phyloP scores from a whole-genome alignment of 2,888 invertebrate species.

The Aproaerema taeniolella region DNA sequence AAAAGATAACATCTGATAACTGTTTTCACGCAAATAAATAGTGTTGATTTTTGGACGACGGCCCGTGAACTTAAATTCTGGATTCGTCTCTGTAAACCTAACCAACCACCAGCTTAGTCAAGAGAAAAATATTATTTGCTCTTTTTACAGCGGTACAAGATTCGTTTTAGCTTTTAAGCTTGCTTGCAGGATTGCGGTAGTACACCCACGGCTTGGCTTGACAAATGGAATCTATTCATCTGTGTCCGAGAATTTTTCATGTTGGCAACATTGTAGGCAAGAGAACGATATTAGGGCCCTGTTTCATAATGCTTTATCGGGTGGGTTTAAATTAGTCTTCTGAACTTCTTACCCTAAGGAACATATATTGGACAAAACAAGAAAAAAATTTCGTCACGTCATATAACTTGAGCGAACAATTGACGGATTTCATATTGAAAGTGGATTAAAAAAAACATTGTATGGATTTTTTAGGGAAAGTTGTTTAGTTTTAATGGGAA shows the following conservation, averaged over 20 bases:
- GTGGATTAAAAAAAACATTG: no score
- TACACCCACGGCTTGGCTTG: neutral
- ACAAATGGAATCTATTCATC: constrained; percentile 9
- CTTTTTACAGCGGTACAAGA: constrained; percentile 20
- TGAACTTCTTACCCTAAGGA: no score
- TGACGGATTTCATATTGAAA: neutral
- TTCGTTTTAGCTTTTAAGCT: constrained; percentile 21
- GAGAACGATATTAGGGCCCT: no score
- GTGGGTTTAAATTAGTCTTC: neutral
- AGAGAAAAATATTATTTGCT: no score
- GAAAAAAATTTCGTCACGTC: no score
- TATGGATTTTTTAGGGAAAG: no score
- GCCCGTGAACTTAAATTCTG: neutral
- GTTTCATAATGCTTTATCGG: neutral
- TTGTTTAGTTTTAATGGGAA: no score
- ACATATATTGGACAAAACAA: no score
- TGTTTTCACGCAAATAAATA: neutral
- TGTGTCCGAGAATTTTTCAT: constrained; percentile 5
- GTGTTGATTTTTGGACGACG: neutral
- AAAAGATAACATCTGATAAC: neutral
- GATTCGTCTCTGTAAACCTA: neutral
- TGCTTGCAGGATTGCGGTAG: constrained; percentile 16
- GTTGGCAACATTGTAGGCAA: no score
- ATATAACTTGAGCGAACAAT: neutral
- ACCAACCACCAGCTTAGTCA: no score